Base-by-base conservation (phyloP, 2,797 vertebrate genomes). In the Cyprinodon diabolis region DNA sequence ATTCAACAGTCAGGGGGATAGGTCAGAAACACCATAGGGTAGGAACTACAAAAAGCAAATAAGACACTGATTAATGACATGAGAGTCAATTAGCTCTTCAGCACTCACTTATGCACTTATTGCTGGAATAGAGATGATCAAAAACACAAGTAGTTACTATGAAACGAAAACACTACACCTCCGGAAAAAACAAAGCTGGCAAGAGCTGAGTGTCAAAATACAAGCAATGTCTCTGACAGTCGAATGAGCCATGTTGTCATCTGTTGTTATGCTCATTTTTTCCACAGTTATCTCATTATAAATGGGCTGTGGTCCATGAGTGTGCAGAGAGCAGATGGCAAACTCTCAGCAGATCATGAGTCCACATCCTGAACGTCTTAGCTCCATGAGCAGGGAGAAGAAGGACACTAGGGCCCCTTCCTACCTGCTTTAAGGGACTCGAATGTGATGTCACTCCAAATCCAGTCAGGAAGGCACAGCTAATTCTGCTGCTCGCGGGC, bases 371-470 rank as follows among this genome's bases (percentile, higher is more conserved):
- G 25, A 84, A 76, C 72, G 11, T 69, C 74, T 52, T 47, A 35
- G 40, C 58, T 66, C 56, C 15, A 43, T 54, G 74, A 56, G 62
- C 48, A n/a, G 66, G 48, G 65, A 71, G 56, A 15, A 68, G 60
- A 54, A 70, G 76, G 65, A n/a, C 49, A 74, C 74, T 72, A 83
- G 74, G 72, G 73, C 76, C 51, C 77, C 15, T 70, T 75, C 75
- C 75, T 49, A 78, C 79, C 79, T 84, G 85, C 88, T 91, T 87
- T 81, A 47, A 92, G 91, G 88, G 86, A 91, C 82, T 91, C 88
- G 86, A 91, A 91, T 76, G 77, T 89, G 87, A 90, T 90, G 90
- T 92, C 94, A 92, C 81, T 83, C 80, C 80, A 82, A 87, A 91
- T 94, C 87, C 82, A 79, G 75, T 94, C 89, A 93, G 86, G 87